Conservation (phyloP, 37 sponge, comb jelly and placozoan species). For the Halichondria panicea region DNA sequence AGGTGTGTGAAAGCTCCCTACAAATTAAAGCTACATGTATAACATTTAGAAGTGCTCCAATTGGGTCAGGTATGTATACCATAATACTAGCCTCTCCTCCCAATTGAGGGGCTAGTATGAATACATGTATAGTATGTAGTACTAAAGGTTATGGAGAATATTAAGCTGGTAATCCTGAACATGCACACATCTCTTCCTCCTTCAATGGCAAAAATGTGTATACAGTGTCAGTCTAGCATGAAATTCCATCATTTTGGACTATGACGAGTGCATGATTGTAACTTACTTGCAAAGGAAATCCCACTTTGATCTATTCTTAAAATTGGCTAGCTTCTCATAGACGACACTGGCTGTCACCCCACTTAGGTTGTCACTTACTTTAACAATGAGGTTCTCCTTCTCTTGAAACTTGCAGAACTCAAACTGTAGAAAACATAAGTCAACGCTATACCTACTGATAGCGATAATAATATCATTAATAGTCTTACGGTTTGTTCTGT, state of each 20-base stretch:
- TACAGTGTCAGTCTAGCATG: not conserved
- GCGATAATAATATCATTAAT: not conserved
- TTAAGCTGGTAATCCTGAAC: too few relatives aligned
- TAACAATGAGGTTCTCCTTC: constrained; percentile 4
- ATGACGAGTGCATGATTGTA: not conserved
- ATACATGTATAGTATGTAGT: too few relatives aligned
- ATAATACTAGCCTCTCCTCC: too few relatives aligned
- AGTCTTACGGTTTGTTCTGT: not conserved
- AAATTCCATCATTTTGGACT: not conserved
- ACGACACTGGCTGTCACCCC: constrained; percentile 14
- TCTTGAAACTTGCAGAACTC: constrained; percentile 10
- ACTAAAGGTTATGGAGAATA: too few relatives aligned
- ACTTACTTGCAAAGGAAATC: constrained; percentile 39
- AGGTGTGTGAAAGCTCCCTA: too few relatives aligned
- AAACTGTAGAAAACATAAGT: not conserved
- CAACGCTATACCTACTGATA: not conserved
- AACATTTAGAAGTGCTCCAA: too few relatives aligned
- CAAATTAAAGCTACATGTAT: too few relatives aligned
- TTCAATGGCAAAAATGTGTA: too few relatives aligned
- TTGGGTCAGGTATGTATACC: too few relatives aligned
- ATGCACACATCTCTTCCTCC: too few relatives aligned
- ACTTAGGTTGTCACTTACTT: not conserved
- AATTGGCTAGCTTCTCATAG: constrained; percentile 5
- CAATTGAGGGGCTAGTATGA: too few relatives aligned
- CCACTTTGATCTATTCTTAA: constrained; percentile 15